Evolutionary conservation across 2,888 invertebrate species (phyloP), one percentile per base, ranked within the genome.

Genomic region (Cosmia pyralina): DNA sequence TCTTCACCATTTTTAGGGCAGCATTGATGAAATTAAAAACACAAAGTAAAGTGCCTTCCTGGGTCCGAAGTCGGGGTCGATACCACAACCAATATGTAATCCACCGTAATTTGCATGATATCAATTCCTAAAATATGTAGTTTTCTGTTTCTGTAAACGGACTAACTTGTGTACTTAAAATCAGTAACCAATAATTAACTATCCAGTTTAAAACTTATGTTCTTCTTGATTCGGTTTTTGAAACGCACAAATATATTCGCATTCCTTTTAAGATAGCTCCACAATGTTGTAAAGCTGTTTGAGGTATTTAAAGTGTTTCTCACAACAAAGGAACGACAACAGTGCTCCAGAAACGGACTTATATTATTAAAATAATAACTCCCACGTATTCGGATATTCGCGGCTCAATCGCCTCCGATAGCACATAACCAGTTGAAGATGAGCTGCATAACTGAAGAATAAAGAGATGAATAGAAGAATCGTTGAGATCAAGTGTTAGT

Each of bases 351-450:
- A 89, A 88, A 88, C 72, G 82, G 85, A 86, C 82, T 87, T 88
- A 90, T 86, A 87, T 90, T 91, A 92, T 90, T 91, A 91, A 92
- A 92, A 91, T 92, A 91, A 93, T 92, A 92, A 90, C 93, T 89
- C 94, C 93, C 91, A 94, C 93, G 90, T 91, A 88, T 85, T 90
- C 81, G 85, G 89, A 88, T 87, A 92, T 93, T 93, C 85, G 92
- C 93, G 81, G 89, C 89, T 91, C 91, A 92, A 93, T 92, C 90
- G 91, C 88, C 85, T 88, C 86, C 88, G 88, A 88, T 90, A 88
- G 85, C 81, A 79, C 83, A 76, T 87, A 82, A 86, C 93, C 90
- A 90, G 72, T 83, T 53, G 69, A 79, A 82, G 58, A 70, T 81
- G 90, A 87, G 50, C 89, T 84, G 50, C 78, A 72, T 67, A 78